These are phyloP conservation scores for Formica selysi DNA, from an alignment of 1,140 invertebrate species.

Conservation along the genomic window DNA sequence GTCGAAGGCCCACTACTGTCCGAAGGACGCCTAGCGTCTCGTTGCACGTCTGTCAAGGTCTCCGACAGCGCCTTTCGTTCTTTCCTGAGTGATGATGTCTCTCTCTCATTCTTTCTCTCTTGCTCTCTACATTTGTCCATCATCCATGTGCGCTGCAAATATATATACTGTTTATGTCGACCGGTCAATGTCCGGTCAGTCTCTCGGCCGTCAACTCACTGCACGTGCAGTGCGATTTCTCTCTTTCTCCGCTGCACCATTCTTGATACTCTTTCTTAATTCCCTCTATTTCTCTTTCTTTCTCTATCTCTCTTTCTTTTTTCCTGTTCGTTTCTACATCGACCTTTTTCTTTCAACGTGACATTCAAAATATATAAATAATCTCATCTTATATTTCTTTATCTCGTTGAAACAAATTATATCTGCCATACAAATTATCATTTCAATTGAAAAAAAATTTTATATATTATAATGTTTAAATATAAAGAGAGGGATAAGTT, in stretches of 20 bases:
- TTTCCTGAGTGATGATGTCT: neutral
- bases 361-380: no score
- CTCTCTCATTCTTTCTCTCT: neutral
- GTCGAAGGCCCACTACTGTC: neutral
- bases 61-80: neutral
- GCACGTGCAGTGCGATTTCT: constrained; percentile 46
- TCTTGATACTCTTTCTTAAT: constrained; percentile 2
- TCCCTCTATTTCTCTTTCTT: neutral
- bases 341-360: neutral
- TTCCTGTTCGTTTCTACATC: neutral
- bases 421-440: no score
- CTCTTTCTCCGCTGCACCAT: neutral
- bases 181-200: constrained; percentile 51
- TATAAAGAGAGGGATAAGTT: no score
- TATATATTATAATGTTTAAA: no score
- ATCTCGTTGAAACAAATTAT: no score
- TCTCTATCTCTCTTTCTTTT: neutral
- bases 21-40: constrained; percentile 25
- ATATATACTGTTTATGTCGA: constrained; percentile 15
- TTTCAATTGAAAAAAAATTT: no score
- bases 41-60: constrained; percentile 9
- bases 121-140: neutral
- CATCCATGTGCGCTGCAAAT: constrained; percentile 4
- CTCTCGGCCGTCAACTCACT: constrained; percentile 26
- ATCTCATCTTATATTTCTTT: no score